A percentile compares a stretch with the other conserved stretches of the same genome.
Conservation (phyloP, 2,888 invertebrate species). For the Noctua janthe region DNA sequence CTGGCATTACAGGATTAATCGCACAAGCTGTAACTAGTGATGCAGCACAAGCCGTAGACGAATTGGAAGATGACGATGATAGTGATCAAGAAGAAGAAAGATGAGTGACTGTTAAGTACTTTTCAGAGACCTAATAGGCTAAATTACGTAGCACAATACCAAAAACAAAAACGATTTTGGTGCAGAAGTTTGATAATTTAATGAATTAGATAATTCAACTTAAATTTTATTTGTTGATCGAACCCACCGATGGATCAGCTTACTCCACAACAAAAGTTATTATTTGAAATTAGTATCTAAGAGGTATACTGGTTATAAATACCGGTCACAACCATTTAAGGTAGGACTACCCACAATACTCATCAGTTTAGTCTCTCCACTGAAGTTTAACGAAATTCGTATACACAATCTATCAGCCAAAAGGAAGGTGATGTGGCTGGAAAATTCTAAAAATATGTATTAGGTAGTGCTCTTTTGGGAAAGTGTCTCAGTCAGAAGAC, state of each 20-base stretch:
- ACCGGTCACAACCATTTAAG: neutral
- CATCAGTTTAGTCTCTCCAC: neutral
- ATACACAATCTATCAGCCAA: neutral
- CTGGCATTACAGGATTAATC: constrained; percentile 83
- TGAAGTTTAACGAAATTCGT: constrained; percentile 1
- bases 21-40: constrained; percentile 84
- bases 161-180: constrained; percentile 76
- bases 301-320: neutral
- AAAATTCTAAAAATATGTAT: neutral
- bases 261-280: constrained; percentile 21
- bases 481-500: neutral
- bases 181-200: constrained; percentile 60
- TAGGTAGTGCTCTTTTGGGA: neutral
- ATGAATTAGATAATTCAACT: constrained; percentile 28
- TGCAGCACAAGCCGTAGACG: constrained; percentile 76
- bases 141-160: constrained; percentile 76
- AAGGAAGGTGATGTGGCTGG: neutral
- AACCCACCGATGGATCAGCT: constrained; percentile 64
- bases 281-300: neutral
- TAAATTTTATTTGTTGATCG: constrained; percentile 50
- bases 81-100: constrained; percentile 76
- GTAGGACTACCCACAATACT: neutral
- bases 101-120: constrained; percentile 66
- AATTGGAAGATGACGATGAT: constrained; percentile 78
- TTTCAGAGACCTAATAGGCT: constrained; percentile 65